phyloP scores from a whole-genome alignment of 2,888 invertebrate genomes.

The Oxyscelio sp. region DNA sequence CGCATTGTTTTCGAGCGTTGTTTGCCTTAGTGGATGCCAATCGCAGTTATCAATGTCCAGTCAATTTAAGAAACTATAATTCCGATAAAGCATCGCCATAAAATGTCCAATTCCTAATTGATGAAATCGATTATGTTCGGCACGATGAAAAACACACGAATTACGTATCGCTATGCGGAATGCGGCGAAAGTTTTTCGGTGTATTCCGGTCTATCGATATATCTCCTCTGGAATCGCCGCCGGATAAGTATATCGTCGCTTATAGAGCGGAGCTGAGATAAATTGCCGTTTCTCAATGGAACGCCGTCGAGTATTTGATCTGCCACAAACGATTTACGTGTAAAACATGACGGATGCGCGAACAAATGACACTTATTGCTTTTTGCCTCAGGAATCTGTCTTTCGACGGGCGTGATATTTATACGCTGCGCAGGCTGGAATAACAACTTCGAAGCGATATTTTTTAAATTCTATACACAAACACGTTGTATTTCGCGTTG shows the following conservation, averaged over 20 bases:
- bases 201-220: slow-evolving; percentile 11
- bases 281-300: slow-evolving; percentile 31
- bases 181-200: slow-evolving; percentile 51
- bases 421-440: slow-evolving; percentile 11
- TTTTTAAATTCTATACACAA: slow-evolving; percentile 7
- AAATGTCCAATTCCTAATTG: no score
- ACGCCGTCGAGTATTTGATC: slow-evolving; percentile 23
- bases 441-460: background rate
- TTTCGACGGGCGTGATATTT: slow-evolving; percentile 34
- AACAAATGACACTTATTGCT: slow-evolving; percentile 50
- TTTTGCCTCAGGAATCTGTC: slow-evolving; percentile 34
- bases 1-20: no score
- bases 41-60: no score
- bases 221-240: slow-evolving; percentile 25
- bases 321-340: slow-evolving; percentile 34
- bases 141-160: background rate
- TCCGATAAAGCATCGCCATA: no score
- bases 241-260: slow-evolving; percentile 47
- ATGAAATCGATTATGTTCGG: background rate
- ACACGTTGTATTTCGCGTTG: slow-evolving; percentile 4
- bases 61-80: no score
- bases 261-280: slow-evolving; percentile 46
- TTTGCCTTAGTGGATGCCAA: no score
- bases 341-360: slow-evolving; percentile 55
- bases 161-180: slow-evolving; percentile 10